Evolutionary conservation across 2,888 invertebrate genomes (phyloP).

Genomic region (Nesidiocoris tenuis): DNA sequence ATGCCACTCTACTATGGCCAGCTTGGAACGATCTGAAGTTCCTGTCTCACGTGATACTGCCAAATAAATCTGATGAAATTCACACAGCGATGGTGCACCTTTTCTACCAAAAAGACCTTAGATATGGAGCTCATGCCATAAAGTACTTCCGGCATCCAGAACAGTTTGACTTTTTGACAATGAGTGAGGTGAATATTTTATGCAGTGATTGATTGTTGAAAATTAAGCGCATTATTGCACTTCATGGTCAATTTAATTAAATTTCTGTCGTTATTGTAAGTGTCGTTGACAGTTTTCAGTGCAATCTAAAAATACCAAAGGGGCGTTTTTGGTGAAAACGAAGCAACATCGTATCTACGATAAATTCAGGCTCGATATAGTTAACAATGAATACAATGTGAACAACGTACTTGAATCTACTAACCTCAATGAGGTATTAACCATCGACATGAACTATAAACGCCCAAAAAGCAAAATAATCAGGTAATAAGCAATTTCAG

Average conservation of each 20-base stretch:
- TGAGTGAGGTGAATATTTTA: constrained; percentile 47
- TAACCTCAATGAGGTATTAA: constrained; percentile 48
- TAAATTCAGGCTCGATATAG: constrained; percentile 45
- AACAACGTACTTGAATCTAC: constrained; percentile 49
- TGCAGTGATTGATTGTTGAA: too few relatives aligned
- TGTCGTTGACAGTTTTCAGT: constrained; percentile 38
- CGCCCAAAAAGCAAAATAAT: constrained; percentile 36
- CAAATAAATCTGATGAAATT: constrained; percentile 65
- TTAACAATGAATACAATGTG: constrained; percentile 47
- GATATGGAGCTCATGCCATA: constrained; percentile 47
- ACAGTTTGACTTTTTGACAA: constrained; percentile 44
- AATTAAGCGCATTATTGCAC: too few relatives aligned
- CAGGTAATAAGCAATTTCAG: constrained; percentile 20
- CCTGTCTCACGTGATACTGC: constrained; percentile 61
- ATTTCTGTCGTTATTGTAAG: too few relatives aligned
- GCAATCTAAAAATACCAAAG: constrained; percentile 30
- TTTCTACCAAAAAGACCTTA: constrained; percentile 48
- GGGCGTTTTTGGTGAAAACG: constrained; percentile 47
- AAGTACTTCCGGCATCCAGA: constrained; percentile 49
- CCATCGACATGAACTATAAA: constrained; percentile 49
- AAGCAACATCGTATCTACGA: constrained; percentile 46
- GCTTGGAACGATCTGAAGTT: constrained; percentile 59
- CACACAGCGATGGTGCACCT: constrained; percentile 56
- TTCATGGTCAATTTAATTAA: too few relatives aligned
- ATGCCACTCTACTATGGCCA: constrained; percentile 60